Base-by-base conservation (phyloP, 2,113 vertebrate species). In the Sula dactylatra region DNA sequence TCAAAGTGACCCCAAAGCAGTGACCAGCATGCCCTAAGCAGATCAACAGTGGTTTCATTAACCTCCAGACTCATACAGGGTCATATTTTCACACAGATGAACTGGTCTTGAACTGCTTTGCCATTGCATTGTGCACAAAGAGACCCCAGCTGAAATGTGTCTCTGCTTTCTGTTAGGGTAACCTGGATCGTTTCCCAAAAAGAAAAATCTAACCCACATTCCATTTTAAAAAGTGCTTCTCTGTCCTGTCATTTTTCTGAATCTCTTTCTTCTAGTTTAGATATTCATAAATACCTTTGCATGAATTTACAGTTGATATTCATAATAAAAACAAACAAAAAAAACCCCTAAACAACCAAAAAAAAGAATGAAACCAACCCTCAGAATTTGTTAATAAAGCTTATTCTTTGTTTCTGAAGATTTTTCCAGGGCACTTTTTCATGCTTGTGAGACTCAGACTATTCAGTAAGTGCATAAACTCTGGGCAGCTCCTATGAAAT, bases 71-170 rank as follows among this genome's bases (percentile, higher is more conserved):
- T 96, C 89, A 77, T 80, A 77, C 55, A 90, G 86, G 93, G 94
- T 97, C 96, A 96, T 95, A 96, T 97, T 95, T 96, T 97, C 96
- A 96, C 94, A 94, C 93, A 97, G 96, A 95, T 97, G 93, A 97
- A 96, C 97, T 94, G 95, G 93, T 97, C 86, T 89, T 97, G 96
- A 97, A 97, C 97, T 95, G 94, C 91, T 88, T 73, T 94, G 91
- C 95, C 84, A 88, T 64, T 86, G 78, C 91, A 59, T 34, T 88
- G 87, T 47, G 47, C 78, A 91, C 70, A 95, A 93, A 97, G 73
- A 72, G 62, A 95, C 40, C 81, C 49, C 66, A 85, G 89, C 81
- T 82, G 62, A 87, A 89, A 92, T 65, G 67, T 59, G 77, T 38
- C 89, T 95, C 89, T 96, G 95, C 89, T 95, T 96, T 95, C 91